These are phyloP conservation scores for Crax fasciolata DNA, from an alignment of 2,797 vertebrate genomes.

Conservation along the genomic window DNA sequence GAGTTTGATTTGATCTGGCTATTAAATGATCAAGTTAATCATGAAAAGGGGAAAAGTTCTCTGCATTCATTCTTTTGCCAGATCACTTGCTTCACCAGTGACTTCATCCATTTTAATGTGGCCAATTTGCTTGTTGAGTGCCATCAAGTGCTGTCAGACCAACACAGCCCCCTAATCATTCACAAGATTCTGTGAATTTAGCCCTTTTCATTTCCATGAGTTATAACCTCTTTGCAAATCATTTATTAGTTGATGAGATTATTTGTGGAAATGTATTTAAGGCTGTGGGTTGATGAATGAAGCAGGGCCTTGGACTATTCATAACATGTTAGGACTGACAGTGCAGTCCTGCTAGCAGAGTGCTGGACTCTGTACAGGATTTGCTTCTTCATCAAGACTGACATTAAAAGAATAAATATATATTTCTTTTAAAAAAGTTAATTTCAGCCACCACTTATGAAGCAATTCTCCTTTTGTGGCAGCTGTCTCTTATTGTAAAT, in stretches of 20 bases:
- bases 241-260: not conserved
- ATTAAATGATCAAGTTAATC: not conserved
- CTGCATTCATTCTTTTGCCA: not conserved
- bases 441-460: not conserved
- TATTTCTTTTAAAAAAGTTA: not conserved
- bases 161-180: not conserved
- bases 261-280: conserved; percentile 12
- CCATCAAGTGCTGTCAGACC: not conserved
- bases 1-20: not conserved
- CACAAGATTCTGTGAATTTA: not conserved
- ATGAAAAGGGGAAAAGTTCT: not conserved
- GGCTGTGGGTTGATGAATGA: not conserved
- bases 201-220: not conserved
- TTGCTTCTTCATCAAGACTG: not conserved
- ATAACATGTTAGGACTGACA: not conserved
- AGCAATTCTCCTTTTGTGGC: not conserved
- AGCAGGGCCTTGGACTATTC: not conserved
- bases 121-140: not conserved
- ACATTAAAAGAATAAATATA: not conserved
- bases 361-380: not conserved
- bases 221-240: not conserved
- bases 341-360: not conserved
- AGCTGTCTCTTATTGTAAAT: not conserved
- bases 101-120: not conserved
- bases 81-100: not conserved